These are phyloP conservation scores for Lagodon rhomboides DNA, from an alignment of 2,797 vertebrate species.

Conservation along the genomic window DNA sequence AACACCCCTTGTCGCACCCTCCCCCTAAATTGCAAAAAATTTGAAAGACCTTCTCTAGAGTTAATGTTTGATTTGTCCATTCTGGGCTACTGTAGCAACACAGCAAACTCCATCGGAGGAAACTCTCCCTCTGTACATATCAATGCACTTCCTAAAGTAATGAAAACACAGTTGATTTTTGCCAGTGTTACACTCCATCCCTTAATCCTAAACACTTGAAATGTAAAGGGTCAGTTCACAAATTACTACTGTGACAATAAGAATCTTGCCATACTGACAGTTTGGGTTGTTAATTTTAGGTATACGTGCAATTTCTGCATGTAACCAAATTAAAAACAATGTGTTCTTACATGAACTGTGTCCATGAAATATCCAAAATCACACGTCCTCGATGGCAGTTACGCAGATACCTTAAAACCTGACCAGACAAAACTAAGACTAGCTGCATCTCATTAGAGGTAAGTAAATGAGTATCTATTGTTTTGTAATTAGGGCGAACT, in stretches of 20 bases:
- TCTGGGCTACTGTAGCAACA: not conserved
- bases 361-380: not conserved
- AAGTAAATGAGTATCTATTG: not conserved
- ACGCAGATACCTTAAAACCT: not conserved
- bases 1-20: no score
- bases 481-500: not conserved
- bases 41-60: no score
- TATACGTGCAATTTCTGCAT: not conserved
- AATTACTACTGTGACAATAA: not conserved
- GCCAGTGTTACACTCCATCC: no score
- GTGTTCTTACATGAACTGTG: not conserved
- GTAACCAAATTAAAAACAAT: not conserved
- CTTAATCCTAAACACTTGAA: no score
- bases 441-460: not conserved
- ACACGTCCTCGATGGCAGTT: not conserved
- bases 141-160: no score
- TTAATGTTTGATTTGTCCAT: no score
- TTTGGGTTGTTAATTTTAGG: not conserved
- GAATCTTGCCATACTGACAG: not conserved
- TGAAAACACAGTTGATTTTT: no score
- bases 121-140: no score
- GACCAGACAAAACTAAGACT: not conserved
- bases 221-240: no score
- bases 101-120: no score
- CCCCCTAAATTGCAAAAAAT: no score